Conservation (phyloP, 2,888 invertebrate genomes). For the Pristionchus entomophagus region DNA sequence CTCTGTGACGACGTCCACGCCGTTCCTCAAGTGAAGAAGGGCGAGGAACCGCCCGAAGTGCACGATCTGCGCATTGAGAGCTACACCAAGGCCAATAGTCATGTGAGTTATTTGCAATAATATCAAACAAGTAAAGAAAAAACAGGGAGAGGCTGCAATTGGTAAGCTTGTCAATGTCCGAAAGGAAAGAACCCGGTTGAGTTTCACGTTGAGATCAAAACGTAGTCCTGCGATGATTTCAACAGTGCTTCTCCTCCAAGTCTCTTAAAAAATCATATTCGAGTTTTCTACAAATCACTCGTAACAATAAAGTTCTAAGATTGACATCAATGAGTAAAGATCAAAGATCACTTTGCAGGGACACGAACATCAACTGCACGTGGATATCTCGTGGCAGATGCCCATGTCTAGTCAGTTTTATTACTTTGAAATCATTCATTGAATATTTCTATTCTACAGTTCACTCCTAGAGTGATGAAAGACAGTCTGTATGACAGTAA, state of each 20-base stretch:
- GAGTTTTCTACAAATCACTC: no score
- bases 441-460: no score
- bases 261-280: no score
- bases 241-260: no score
- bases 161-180: no score
- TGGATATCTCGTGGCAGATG: slow-evolving; percentile 75
- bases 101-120: background rate
- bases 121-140: background rate
- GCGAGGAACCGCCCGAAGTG: slow-evolving; percentile 64
- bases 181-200: no score
- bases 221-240: no score
- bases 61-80: slow-evolving; percentile 72
- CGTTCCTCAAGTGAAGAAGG: slow-evolving; percentile 48
- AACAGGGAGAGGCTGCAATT: no score
- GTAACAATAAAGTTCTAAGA: no score
- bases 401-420: slow-evolving; percentile 67
- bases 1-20: slow-evolving; percentile 13
- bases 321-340: background rate
- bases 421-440: background rate
- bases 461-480: no score
- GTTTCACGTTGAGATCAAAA: no score
- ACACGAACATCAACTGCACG: slow-evolving; percentile 67
- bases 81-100: slow-evolving; percentile 57
- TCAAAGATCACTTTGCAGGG: slow-evolving; percentile 37
- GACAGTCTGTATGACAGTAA: no score